phyloP scores from a whole-genome alignment of 2,888 invertebrate species.

The Agonopterix subpropinquella region DNA sequence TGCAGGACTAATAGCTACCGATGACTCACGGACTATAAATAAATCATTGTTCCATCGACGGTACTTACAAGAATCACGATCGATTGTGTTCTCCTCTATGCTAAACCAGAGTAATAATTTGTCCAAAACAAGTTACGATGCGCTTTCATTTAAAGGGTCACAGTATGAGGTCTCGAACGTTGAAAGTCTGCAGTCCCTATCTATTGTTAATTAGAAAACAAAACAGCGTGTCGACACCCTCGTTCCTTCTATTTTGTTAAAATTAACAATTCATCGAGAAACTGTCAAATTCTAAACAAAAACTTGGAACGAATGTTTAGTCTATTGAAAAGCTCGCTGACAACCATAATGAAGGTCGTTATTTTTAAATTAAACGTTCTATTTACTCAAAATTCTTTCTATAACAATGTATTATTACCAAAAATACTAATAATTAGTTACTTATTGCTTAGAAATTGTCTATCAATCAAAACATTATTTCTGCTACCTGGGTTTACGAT shows the following conservation, averaged over 20 bases:
- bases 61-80: slow-evolving; percentile 65
- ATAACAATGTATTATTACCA: neutral
- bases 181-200: slow-evolving; percentile 45
- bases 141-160: slow-evolving; percentile 53
- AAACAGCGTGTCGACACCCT: slow-evolving; percentile 71
- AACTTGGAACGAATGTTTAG: slow-evolving; percentile 52
- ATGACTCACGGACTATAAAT: slow-evolving; percentile 67
- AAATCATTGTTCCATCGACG: slow-evolving; percentile 58
- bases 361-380: slow-evolving; percentile 51
- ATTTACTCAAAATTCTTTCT: slow-evolving; percentile 18
- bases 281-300: slow-evolving; percentile 52
- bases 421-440: too few relatives aligned
- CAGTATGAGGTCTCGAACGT: slow-evolving; percentile 58
- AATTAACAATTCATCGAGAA: slow-evolving; percentile 51
- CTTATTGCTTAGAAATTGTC: too few relatives aligned
- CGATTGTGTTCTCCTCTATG: slow-evolving; percentile 59
- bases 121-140: slow-evolving; percentile 60
- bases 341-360: slow-evolving; percentile 58
- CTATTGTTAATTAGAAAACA: slow-evolving; percentile 66
- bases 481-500: too few relatives aligned
- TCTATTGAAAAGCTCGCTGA: slow-evolving; percentile 42
- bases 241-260: slow-evolving; percentile 54
- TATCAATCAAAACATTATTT: too few relatives aligned
- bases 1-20: slow-evolving; percentile 54
- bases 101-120: slow-evolving; percentile 74